Percentiles rank a stretch among this genome's conserved stretches.
These are phyloP conservation scores for Nycticryphes semicollaris DNA, from an alignment of 2,113 vertebrate genomes.

Conservation along the genomic window DNA sequence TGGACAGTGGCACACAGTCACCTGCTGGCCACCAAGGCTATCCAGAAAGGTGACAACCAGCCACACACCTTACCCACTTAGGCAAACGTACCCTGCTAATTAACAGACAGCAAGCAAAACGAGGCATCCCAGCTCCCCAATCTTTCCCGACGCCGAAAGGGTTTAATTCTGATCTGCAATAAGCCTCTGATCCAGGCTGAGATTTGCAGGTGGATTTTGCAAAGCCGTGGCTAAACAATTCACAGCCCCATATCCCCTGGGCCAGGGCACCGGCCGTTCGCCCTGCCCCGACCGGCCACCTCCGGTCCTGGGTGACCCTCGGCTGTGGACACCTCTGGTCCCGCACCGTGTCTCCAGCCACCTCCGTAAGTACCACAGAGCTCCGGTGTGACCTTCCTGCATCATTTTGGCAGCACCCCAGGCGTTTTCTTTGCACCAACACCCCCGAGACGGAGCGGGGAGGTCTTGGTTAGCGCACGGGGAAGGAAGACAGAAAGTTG, in stretches of 20 bases:
- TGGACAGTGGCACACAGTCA: not conserved
- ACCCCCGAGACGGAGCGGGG: accelerated
- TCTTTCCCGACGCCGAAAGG: constrained; percentile 3
- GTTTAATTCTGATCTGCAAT: constrained; percentile 38
- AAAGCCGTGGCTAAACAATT: constrained; percentile 28
- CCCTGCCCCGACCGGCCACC: not conserved
- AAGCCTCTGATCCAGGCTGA: constrained; percentile 59
- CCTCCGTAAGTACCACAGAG: not conserved
- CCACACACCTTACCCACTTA: not conserved
- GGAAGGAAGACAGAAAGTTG: not conserved
- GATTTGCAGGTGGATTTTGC: constrained; percentile 66
- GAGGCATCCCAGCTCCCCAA: not conserved
- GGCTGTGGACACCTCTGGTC: not conserved
- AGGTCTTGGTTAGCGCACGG: not conserved
- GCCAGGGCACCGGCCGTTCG: not conserved
- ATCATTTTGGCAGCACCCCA: not conserved
- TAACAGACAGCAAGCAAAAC: not conserved
- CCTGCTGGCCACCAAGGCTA: not conserved
- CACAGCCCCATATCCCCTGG: not conserved
- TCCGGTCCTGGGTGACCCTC: not conserved
- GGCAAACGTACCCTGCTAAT: not conserved
- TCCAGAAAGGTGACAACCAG: not conserved
- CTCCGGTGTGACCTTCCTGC: not conserved
- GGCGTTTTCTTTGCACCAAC: not conserved
- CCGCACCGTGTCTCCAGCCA: not conserved